Evolutionary conservation across 2,888 invertebrate species (phyloP), one percentile per base, ranked within the genome.

Genomic region (Trachelus iudaicus): DNA sequence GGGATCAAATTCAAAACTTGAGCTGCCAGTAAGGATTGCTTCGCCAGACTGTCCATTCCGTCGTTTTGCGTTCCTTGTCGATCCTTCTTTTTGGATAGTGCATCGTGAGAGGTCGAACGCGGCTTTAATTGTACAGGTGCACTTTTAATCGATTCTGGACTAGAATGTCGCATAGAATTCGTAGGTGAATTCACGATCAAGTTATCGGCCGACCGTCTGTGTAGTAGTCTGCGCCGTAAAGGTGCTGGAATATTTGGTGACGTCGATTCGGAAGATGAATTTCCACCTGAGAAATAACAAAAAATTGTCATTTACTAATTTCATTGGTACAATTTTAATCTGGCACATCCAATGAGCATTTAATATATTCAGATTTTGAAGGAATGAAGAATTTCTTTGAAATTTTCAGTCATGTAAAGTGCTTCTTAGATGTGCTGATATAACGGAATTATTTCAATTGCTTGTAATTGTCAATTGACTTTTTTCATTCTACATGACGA

Each of bases 1-100:
- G 97, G 97, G 89, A 97, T 96, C 81, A 97, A 94, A 91, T 96
- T 95, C 80, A 96, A 92, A 79, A 96, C 96, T 92, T 96, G 96
- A 81, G 96, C 96, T 71, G 96, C 96, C 87, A 96, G 93, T 83
- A 96, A 91, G 37, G 96, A 94, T 88, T 96, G 95, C 82, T 95
- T 93, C 68, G 95, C 96, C 87, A 95, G 93, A 90, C 95, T 95
- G 88, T 95, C 95, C 87, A 95, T 94, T 15, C 88, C 87, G 73
- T 89, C 88, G n/a, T 81, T 81, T 79, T 87, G 86, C 35, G 81
- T 83, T n/a, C 85, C 81, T 31, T 83, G 82, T 73, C 87, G 87
- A 30, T 88, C 86, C 76, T 85, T 86, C 73, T 85, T 87, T 77
- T 88, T 89, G 2, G 89, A 85, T 30, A 89, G 79, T 23, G 88